Percentiles rank a stretch among this genome's conserved stretches.
phyloP scores from a whole-genome alignment of 2,113 vertebrate genomes.

The Ammodytes marinus region DNA sequence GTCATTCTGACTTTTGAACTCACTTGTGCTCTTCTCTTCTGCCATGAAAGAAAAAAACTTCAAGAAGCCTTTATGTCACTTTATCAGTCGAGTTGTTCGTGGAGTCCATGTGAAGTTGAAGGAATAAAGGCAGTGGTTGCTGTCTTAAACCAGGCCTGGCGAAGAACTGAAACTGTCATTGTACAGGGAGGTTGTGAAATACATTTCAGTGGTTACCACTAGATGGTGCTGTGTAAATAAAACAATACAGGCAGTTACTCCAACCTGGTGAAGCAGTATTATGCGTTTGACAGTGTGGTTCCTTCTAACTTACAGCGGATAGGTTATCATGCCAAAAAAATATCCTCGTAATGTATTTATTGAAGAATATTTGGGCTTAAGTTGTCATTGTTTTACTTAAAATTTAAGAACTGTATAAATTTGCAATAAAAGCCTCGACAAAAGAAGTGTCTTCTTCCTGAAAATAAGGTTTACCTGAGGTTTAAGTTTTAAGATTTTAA shows the following conservation, averaged over 20 bases:
- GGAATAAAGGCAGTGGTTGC: slow-evolving; percentile 24
- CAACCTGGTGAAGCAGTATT: slow-evolving; percentile 67
- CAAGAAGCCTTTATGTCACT: slow-evolving; percentile 67
- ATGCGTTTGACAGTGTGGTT: slow-evolving; percentile 50
- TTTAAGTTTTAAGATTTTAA: background rate
- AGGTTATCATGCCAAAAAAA: slow-evolving; percentile 74
- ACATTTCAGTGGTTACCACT: slow-evolving; percentile 74
- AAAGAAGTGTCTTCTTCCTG: background rate
- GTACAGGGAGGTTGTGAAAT: slow-evolving; percentile 22
- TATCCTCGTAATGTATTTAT: slow-evolving; percentile 75
- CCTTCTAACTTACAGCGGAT: slow-evolving; percentile 34
- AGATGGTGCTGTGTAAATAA: slow-evolving; percentile 79
- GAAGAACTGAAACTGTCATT: slow-evolving; percentile 43
- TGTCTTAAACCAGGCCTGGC: slow-evolving; percentile 43
- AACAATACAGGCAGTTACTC: slow-evolving; percentile 54
- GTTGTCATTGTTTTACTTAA: slow-evolving; percentile 73
- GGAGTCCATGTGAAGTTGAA: slow-evolving; percentile 60
- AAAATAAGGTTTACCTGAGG: background rate
- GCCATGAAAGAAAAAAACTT: slow-evolving; percentile 62
- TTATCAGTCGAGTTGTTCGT: slow-evolving; percentile 43
- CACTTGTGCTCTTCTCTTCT: slow-evolving; percentile 69
- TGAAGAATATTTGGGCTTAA: slow-evolving; percentile 67
- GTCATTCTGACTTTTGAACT: slow-evolving; percentile 68
- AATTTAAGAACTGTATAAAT: slow-evolving; percentile 65
- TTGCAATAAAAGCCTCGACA: slow-evolving; percentile 79